phyloP scores from a whole-genome alignment of 2,113 vertebrate species.

The Verasper variegatus region DNA sequence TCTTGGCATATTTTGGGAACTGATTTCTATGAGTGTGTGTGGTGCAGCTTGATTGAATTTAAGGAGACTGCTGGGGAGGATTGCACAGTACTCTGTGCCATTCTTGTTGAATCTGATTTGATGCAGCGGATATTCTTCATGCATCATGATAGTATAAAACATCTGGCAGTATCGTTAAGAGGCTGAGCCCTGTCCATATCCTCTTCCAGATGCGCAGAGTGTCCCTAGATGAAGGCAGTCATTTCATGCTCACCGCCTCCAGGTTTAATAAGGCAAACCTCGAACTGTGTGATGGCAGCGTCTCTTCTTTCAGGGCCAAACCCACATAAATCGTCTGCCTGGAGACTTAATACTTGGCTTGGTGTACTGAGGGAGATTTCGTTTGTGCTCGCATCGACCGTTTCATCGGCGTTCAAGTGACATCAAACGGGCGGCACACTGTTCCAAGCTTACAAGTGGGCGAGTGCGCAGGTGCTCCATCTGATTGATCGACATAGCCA shows the following conservation, averaged over 20 bases:
- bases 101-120: background rate
- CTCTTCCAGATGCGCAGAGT: slow-evolving; percentile 2
- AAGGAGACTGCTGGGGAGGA: background rate
- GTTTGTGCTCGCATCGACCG: slow-evolving; percentile 59
- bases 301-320: slow-evolving; percentile 59
- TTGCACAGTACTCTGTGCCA: background rate
- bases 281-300: slow-evolving; percentile 58
- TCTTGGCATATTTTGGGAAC: no score
- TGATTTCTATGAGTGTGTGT: no score
- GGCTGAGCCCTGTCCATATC: slow-evolving; percentile 13
- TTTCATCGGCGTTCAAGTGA: slow-evolving; percentile 76
- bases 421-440: slow-evolving; percentile 78
- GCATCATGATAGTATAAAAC: background rate
- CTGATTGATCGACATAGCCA: slow-evolving; percentile 68
- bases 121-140: background rate
- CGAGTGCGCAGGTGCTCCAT: slow-evolving; percentile 75
- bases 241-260: slow-evolving; percentile 43
- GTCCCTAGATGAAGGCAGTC: slow-evolving; percentile 20
- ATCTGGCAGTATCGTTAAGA: background rate
- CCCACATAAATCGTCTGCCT: slow-evolving; percentile 70
- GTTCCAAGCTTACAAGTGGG: slow-evolving; percentile 74
- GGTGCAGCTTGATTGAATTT: background rate
- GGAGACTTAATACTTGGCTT: slow-evolving; percentile 73
- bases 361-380: slow-evolving; percentile 63
- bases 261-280: slow-evolving; percentile 66